phyloP scores from a whole-genome alignment of 2,797 vertebrate species.

The Lithobates pipiens region DNA sequence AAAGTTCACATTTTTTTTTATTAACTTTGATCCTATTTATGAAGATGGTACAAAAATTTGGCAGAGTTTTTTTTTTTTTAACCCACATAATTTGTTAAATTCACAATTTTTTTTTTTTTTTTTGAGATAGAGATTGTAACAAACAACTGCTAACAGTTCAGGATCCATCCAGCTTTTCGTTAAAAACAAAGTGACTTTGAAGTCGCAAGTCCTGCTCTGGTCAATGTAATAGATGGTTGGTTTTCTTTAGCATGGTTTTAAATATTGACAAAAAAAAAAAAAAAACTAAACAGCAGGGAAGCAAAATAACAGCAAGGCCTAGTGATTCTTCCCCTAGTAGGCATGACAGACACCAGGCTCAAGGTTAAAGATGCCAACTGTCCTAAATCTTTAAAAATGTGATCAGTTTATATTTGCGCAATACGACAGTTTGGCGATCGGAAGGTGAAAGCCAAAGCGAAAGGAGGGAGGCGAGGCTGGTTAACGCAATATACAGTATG shows the following conservation, averaged over 20 bases:
- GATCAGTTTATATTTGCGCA: constrained; percentile 63
- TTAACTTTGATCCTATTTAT: constrained; percentile 62
- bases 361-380: constrained; percentile 67
- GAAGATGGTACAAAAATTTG: constrained; percentile 66
- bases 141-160: constrained; percentile 38
- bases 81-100: constrained; percentile 17
- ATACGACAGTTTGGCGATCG: constrained; percentile 78
- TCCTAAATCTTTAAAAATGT: constrained; percentile 68
- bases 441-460: constrained; percentile 77
- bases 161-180: constrained; percentile 45
- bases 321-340: constrained; percentile 39
- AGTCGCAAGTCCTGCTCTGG: constrained; percentile 44
- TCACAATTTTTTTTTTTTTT: constrained; percentile 31
- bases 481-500: constrained; percentile 83
- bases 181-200: constrained; percentile 59
- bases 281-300: constrained; percentile 49
- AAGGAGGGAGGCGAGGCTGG: constrained; percentile 70
- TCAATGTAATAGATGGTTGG: constrained; percentile 34
- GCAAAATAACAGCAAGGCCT: constrained; percentile 56
- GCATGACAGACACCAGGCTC: constrained; percentile 52
- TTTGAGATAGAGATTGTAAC: constrained; percentile 34
- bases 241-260: constrained; percentile 56
- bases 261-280: constrained; percentile 44
- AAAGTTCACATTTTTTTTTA: constrained; percentile 70
- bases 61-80: constrained; percentile 64